Evolutionary conservation across 2,113 vertebrate species (phyloP).

Genomic region (Chaetura pelagica): DNA sequence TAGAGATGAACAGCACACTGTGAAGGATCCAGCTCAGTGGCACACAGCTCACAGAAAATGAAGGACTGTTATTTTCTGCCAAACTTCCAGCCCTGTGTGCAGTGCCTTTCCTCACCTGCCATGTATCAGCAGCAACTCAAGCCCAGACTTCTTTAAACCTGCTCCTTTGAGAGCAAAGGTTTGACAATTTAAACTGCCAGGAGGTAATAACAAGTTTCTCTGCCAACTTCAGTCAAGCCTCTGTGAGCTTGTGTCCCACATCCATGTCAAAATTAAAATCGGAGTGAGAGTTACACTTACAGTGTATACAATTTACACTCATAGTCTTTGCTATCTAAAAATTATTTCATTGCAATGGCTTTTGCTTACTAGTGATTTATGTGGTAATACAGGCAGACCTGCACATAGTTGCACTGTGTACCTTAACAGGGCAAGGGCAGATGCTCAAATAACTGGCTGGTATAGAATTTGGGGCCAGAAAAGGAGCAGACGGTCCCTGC

Average conservation of each 20-base stretch:
- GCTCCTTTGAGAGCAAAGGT: neutral
- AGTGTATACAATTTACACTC: neutral
- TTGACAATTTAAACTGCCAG: neutral
- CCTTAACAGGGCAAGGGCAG: neutral
- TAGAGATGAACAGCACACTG: rapidly evolving
- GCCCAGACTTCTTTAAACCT: neutral
- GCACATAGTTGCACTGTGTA: neutral
- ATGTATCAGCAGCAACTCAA: neutral
- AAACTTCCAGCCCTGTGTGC: neutral
- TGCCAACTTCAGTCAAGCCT: neutral
- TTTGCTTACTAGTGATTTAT: neutral
- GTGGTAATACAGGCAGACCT: neutral
- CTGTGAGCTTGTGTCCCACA: neutral
- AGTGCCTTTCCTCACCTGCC: neutral
- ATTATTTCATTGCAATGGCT: rapidly evolving
- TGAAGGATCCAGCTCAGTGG: neutral
- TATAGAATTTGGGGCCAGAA: neutral
- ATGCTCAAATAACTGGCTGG: neutral
- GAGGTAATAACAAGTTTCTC: neutral
- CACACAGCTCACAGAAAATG: neutral
- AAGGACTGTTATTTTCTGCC: neutral
- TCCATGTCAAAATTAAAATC: neutral
- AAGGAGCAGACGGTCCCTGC: neutral
- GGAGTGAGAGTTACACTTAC: neutral
- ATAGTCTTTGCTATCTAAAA: neutral